Percentiles rank a stretch among this genome's conserved stretches.
Evolutionary conservation across 1,140 invertebrate genomes (phyloP).

Genomic region (Vollenhovia emeryi): DNA sequence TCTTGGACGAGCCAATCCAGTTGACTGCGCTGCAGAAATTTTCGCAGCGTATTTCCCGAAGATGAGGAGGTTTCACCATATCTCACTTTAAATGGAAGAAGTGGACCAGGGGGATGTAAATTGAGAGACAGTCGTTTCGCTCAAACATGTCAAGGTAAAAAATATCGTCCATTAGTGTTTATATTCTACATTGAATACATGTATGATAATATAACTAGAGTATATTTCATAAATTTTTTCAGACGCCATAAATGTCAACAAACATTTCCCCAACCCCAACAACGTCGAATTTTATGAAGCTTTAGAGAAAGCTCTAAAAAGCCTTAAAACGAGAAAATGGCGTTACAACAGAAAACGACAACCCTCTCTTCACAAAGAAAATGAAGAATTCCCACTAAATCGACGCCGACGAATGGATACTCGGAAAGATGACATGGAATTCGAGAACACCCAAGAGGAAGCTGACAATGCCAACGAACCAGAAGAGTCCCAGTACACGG

Average conservation of each 20-base stretch:
- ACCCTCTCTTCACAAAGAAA: neutral
- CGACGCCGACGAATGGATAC: neutral
- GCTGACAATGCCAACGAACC: neutral
- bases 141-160: constrained; percentile 6
- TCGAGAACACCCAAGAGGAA: neutral
- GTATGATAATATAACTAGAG: neutral
- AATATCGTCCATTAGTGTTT: neutral
- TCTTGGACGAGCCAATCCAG: neutral
- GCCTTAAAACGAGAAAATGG: neutral
- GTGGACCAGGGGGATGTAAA: neutral
- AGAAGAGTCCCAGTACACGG: neutral
- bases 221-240: neutral
- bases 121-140: neutral
- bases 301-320: neutral
- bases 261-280: neutral
- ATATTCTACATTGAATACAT: neutral
- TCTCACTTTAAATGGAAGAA: neutral
- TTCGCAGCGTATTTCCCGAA: neutral
- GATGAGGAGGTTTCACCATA: neutral
- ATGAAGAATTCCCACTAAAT: neutral
- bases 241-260: neutral
- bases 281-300: neutral
- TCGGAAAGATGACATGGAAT: neutral
- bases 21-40: neutral
- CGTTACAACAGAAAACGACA: neutral